A percentile compares a stretch with the other conserved stretches of the same genome.
These are phyloP conservation scores for Sebastes cheni DNA, from an alignment of 2,797 vertebrate genomes.

Conservation along the genomic window DNA sequence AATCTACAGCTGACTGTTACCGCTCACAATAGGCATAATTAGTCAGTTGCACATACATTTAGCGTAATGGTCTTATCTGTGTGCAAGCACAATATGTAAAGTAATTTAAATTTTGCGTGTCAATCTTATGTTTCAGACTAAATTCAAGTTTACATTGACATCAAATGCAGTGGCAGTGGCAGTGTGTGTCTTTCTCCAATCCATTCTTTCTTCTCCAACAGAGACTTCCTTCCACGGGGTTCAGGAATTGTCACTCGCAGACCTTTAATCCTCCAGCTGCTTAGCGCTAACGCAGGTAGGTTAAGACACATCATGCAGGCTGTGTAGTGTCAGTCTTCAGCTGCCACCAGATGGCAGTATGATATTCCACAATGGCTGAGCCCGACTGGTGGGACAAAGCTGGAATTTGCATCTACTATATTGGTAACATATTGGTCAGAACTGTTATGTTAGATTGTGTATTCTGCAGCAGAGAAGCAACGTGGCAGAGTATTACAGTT, in stretches of 20 bases:
- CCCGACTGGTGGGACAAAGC: not conserved
- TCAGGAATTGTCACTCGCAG: slow-evolving; percentile 83
- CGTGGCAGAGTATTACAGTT: too few relatives aligned
- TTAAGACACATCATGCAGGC: not conserved
- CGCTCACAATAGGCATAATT: not conserved
- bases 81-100: not conserved
- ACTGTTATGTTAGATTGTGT: not conserved
- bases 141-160: slow-evolving; percentile 2
- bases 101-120: not conserved
- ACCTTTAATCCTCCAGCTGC: slow-evolving; percentile 83
- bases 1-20: not conserved
- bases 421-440: not conserved
- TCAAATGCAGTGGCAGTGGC: not conserved
- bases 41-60: not conserved
- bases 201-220: slow-evolving; percentile 44
- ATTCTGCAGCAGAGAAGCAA: not conserved
- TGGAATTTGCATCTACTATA: not conserved
- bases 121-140: slow-evolving; percentile 25
- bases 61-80: not conserved
- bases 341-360: slow-evolving; percentile 66
- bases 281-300: slow-evolving; percentile 68
- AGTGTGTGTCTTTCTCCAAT: not conserved
- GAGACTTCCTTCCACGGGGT: slow-evolving; percentile 84
- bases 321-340: not conserved
- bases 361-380: not conserved